Base-by-base conservation (phyloP, 2,797 vertebrate genomes). In the Trichosurus vulpecula region DNA sequence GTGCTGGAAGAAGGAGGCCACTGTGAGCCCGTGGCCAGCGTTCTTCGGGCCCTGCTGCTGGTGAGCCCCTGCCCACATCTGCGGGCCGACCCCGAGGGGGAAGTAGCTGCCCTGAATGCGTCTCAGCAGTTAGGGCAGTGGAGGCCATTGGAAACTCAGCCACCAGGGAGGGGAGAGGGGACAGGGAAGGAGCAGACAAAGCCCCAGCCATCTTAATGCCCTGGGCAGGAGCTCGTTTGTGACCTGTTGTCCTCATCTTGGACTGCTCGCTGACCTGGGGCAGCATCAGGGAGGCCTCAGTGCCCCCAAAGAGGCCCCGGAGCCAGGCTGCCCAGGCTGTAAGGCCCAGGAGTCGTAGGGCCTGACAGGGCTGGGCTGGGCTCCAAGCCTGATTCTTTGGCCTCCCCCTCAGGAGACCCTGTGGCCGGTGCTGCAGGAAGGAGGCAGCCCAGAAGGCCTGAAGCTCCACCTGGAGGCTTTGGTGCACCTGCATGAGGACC, bases 401-500 rank as follows among this genome's bases (percentile, higher is more conserved):
- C 0, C 0, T 0, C 95, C 97, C 94, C 47, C 95, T 90, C 93
- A 98, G 98, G 99, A 98, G 96, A 96, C 98, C 98, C 98, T 99
- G 96, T 94, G 0, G 97, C 98, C 97, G 2, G 98, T 99, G 31
- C 98, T 98, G 90, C 98, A 97, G 98, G 96, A 98, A 89, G 98
- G 98, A 91, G 94, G 95, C 94, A 97, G 98, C 95, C 97, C 97
- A 87, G 98, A 98, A 94, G 99, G 99, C 98, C 98, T 99, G 95
- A 98, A 97, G 94, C 91, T 98, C 30, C 99, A 98, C 98, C 98
- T 99, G 47, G 96, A 98, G 95, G 99, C 99, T 53, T 98, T 99
- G 96, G 98, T 99, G 96, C 97, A 93, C 92, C 96, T 98, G 81
- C 98, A 96, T 52, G 95, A 95, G 95, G 90, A 56, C 54, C 95